Base-by-base conservation (phyloP, 2,888 invertebrate species). In the Pemphredon lugubris region DNA sequence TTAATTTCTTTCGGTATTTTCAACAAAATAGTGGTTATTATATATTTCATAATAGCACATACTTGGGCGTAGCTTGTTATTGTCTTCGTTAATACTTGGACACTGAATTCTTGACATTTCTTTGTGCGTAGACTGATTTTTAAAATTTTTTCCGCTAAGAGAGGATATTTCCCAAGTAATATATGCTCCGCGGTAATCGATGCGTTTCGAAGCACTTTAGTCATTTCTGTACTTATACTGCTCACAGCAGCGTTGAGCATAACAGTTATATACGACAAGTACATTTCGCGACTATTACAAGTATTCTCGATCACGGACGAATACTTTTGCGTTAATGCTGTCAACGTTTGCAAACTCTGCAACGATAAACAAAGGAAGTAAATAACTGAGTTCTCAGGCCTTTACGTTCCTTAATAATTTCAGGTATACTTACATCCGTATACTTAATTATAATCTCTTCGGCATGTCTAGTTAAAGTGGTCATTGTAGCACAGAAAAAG, bases 171-270 rank as follows among this genome's bases (percentile, higher is more conserved):
- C 0, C n/a, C 57, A 30, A 45, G n/a, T 39, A 75, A 18, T 32
- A 79, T 39, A 34, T 69, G 47, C 37, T 50, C 23, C 21, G 51
- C 7, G 11, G 14, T 47, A 26, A 42, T 6, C 5, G 23, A 21
- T 9, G 26, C 9, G 9, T 39, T 16, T 34, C 42, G 40, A 4
- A 76, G 18, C 1, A 67, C 34, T 4, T 21, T 14, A 5, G 42
- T 58, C 6, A 83, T 51, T 37, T 75, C 65, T 51, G 71, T 72
- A 37, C 82, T 83, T 47, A 82, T 60, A 44, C 67, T 70, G 20
- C 68, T 70, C 4, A 83, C 70, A 5, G 74, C 78, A 2, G 80
- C 64, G 23, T 83, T 80, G 14, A 83, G 68, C 51, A 80, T 50
- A 9, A 79, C 65, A 39, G 73, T 70, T 73, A 80, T 77, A 30